A percentile compares a stretch with the other conserved stretches of the same genome.
phyloP scores from a whole-genome alignment of 2,888 invertebrate genomes.

The Pasiphila rectangulata region DNA sequence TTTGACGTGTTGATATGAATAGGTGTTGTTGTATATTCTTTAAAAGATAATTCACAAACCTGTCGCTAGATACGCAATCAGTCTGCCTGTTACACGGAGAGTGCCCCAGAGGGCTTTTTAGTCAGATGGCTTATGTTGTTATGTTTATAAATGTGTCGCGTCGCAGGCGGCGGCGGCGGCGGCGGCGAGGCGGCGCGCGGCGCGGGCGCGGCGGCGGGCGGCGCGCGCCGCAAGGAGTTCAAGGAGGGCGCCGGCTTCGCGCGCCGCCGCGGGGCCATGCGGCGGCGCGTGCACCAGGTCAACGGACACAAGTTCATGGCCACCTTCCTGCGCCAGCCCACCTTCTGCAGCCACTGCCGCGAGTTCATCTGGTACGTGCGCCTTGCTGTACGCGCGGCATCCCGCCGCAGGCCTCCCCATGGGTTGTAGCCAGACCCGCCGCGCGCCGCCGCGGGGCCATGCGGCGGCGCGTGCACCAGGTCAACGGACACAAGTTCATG shows the following conservation, averaged over 20 bases:
- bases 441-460: slow-evolving; percentile 98
- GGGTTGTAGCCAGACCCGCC: too few species aligned
- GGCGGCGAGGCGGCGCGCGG: slow-evolving; percentile 7
- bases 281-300: slow-evolving; percentile 97
- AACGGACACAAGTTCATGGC: slow-evolving; percentile 99
- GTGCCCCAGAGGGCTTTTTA: too few species aligned
- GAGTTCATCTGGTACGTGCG: slow-evolving; percentile 96
- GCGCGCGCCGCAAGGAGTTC: slow-evolving; percentile 86
- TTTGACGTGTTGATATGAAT: too few species aligned
- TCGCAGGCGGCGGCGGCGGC: background rate
- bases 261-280: slow-evolving; percentile 97
- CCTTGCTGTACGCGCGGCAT: background rate
- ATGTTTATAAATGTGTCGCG: slow-evolving; percentile 1
- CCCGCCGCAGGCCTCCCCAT: too few species aligned
- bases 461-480: slow-evolving; percentile 98
- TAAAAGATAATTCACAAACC: too few species aligned
- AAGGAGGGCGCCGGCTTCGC: slow-evolving; percentile 97
- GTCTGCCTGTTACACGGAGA: too few species aligned
- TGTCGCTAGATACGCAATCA: too few species aligned
- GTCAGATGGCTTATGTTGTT: too few species aligned
- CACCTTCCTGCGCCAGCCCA: slow-evolving; percentile 98
- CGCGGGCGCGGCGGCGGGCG: slow-evolving; percentile 37
- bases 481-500: slow-evolving; percentile 99
- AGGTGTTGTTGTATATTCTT: too few species aligned
- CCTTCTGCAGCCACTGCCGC: slow-evolving; percentile 99